These are phyloP conservation scores for Dascillus cervinus DNA, from an alignment of 2,888 invertebrate genomes.

Conservation along the genomic window DNA sequence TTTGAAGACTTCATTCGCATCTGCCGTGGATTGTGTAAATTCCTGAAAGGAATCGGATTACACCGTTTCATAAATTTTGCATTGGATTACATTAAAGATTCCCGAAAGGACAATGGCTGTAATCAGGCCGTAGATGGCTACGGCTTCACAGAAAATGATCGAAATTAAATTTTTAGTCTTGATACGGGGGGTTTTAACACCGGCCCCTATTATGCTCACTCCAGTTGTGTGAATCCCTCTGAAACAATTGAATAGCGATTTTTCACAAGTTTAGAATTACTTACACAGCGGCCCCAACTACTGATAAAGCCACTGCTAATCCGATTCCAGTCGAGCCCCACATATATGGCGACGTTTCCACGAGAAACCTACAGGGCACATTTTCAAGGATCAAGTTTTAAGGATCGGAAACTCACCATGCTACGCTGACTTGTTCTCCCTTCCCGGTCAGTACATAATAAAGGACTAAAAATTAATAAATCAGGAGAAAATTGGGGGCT, in stretches of 20 bases:
- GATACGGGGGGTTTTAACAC: conserved; percentile 96
- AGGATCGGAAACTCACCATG: conserved; percentile 54
- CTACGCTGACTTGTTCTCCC: conserved; percentile 81
- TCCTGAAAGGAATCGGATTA: conserved; percentile 21
- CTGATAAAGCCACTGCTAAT: conserved; percentile 86
- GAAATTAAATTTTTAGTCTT: conserved; percentile 99
- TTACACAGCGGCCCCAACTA: conserved; percentile 92
- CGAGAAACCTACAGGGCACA: conserved; percentile 71
- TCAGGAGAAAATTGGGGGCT: no score
- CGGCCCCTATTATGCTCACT: conserved; percentile 91
- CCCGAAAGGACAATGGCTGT: conserved; percentile 95
- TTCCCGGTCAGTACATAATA: conserved; percentile 75
- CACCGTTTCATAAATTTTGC: not conserved
- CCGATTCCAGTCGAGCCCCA: conserved; percentile 92
- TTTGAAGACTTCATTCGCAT: conserved; percentile 36
- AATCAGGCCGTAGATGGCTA: conserved; percentile 98
- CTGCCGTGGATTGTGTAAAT: conserved; percentile 40
- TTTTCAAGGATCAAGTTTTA: not conserved
- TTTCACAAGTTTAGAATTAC: conserved; percentile 20
- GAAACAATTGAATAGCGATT: conserved; percentile 20
- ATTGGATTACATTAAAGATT: conserved; percentile 51
- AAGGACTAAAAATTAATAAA: no score
- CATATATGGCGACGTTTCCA: conserved; percentile 88
- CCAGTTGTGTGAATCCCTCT: conserved; percentile 96
- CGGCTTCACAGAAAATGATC: conserved; percentile 99